A percentile compares a stretch with the other conserved stretches of the same genome.
phyloP scores from a whole-genome alignment of 2,113 vertebrate genomes.

The Chroicocephalus ridibundus region DNA sequence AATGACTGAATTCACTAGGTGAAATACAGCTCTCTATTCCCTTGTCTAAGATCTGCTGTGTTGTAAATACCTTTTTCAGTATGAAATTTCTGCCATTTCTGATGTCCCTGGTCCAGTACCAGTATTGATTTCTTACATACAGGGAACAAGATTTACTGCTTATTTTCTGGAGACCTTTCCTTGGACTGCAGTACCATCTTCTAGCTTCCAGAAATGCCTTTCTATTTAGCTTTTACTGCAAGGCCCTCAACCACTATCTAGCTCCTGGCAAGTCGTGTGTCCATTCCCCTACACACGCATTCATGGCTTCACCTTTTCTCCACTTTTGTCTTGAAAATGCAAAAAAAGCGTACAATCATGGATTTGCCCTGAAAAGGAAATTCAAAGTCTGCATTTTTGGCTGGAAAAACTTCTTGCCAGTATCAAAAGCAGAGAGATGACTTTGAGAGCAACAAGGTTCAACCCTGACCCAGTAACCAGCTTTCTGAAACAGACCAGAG shows the following conservation, averaged over 20 bases:
- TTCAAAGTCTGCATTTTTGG: not conserved
- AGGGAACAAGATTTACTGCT: not conserved
- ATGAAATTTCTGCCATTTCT: not conserved
- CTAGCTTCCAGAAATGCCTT: not conserved
- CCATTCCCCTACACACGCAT: no score
- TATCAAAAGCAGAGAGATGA: not conserved
- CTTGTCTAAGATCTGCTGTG: not conserved
- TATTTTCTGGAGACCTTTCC: not conserved
- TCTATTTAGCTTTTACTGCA: not conserved
- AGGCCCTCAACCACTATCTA: rapidly evolving
- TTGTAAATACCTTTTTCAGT: not conserved
- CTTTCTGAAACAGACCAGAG: not conserved
- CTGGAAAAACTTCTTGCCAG: not conserved
- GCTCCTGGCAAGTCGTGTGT: not conserved
- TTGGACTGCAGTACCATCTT: not conserved
- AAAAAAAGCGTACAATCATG: not conserved
- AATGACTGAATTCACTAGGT: not conserved
- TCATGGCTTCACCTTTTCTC: not conserved
- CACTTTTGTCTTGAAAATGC: not conserved
- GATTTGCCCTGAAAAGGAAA: not conserved
- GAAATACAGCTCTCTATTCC: not conserved
- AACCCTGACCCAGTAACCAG: not conserved
- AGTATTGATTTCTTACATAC: not conserved
- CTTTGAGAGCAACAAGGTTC: not conserved
- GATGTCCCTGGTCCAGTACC: not conserved